Evolutionary conservation across 1,140 invertebrate genomes (phyloP).

Genomic region (Copidosoma floridanum): DNA sequence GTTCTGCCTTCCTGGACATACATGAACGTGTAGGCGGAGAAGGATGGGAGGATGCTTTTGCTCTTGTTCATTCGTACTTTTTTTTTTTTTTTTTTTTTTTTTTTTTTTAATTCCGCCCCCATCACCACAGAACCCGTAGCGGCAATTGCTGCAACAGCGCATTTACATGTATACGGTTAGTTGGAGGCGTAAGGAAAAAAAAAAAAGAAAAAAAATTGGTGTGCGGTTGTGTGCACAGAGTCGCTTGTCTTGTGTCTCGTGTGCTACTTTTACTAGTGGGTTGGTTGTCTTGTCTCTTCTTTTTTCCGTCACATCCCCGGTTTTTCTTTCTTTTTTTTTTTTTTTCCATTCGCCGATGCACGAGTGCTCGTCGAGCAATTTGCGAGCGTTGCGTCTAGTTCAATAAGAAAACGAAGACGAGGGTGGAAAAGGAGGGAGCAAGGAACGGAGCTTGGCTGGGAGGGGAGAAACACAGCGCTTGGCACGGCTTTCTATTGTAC

Average conservation of each 20-base stretch:
- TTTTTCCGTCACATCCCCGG: background rate
- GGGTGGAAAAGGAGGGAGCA: background rate
- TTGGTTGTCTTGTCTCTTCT: background rate
- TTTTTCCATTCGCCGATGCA: background rate
- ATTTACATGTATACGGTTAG: constrained; percentile 22
- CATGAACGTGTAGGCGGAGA: no score
- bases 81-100: background rate
- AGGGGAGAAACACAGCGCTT: background rate
- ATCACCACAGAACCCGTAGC: no score
- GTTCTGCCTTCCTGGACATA: no score
- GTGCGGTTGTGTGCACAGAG: background rate
- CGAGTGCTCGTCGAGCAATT: constrained; percentile 10
- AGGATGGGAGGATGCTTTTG: background rate
- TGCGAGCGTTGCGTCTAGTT: constrained; percentile 1
- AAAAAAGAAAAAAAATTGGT: constrained; percentile 1
- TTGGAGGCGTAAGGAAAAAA: background rate
- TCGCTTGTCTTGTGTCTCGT: no score
- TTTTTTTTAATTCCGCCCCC: no score
- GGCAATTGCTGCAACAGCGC: constrained; percentile 1
- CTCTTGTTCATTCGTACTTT: background rate
- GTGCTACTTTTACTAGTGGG: no score
- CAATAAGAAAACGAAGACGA: constrained; percentile 18
- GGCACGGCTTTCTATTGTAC: constrained; percentile 1
- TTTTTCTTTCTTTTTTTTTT: background rate
- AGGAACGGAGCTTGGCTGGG: background rate